Percentiles rank a stretch among this genome's conserved stretches.
These are phyloP conservation scores for Villa cingulata DNA, from an alignment of 2,888 invertebrate genomes.

Conservation along the genomic window DNA sequence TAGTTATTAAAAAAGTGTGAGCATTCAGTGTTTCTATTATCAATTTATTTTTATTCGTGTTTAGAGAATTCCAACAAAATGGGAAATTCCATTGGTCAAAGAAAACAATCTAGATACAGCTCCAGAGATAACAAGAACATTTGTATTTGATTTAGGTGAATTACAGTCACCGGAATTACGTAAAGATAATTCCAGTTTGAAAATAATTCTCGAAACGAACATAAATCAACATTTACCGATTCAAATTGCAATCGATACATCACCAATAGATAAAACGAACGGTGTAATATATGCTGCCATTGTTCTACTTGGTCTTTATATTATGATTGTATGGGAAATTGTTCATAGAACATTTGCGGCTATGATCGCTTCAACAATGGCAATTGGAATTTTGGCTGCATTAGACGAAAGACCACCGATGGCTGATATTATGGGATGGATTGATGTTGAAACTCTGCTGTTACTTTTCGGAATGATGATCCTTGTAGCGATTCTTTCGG, in stretches of 20 bases:
- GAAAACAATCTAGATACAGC: slow-evolving; percentile 29
- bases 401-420: slow-evolving; percentile 56
- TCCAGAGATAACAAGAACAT: slow-evolving; percentile 36
- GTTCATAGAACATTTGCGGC: slow-evolving; percentile 62
- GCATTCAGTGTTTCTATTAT: too few species aligned
- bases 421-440: slow-evolving; percentile 57
- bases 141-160: slow-evolving; percentile 22
- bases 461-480: slow-evolving; percentile 70
- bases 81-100: slow-evolving; percentile 30
- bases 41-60: neutral
- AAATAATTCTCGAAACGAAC: slow-evolving; percentile 25
- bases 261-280: slow-evolving; percentile 47
- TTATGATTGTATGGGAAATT: slow-evolving; percentile 62
- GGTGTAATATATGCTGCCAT: slow-evolving; percentile 60
- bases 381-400: slow-evolving; percentile 54
- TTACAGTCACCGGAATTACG: slow-evolving; percentile 15
- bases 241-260: slow-evolving; percentile 45
- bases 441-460: slow-evolving; percentile 57
- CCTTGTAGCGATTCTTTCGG: slow-evolving; percentile 59
- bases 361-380: slow-evolving; percentile 55
- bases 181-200: slow-evolving; percentile 19
- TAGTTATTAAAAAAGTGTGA: too few species aligned
- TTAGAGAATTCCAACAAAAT: slow-evolving; percentile 12
- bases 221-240: slow-evolving; percentile 33
- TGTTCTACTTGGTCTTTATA: slow-evolving; percentile 58